Evolutionary conservation across 92 coral and sea anemone genomes (phyloP), one percentile per base, ranked within the genome.

Genomic region (Paramuricea clavata): DNA sequence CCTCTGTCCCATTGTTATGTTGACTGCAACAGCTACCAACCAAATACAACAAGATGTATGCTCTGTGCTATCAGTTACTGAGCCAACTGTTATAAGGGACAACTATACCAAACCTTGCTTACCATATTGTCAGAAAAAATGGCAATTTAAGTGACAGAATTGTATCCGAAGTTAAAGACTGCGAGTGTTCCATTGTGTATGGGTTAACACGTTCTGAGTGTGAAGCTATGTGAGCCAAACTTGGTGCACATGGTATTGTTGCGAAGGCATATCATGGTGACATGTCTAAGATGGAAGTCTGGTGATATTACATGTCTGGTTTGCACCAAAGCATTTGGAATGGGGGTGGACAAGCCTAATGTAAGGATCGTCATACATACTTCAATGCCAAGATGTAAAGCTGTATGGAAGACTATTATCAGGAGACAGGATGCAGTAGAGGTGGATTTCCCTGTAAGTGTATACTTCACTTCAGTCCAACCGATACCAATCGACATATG

Each of bases 281-380:
- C 0, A 28, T 87, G 73, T 49, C 69, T 13, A 64, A 82, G 70
- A 54, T 82, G 91, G 88, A 72, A 52, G 26, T 33, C 74, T 39
- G 83, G 78, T 27, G 13, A 9, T 30, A 26, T 88, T 3, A 64
- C 69, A 12, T 71, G 83, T 43, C 16, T 88, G 8, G 83, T 82
- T 17, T 85, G 82, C 59, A 88, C 91, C 2, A 57, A 27, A 47
- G 91, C 91, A 0, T 82, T 82, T 88, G 87, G 91, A 0, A 30
- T 88, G 49, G 88, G 88, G 5, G 75, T 88, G 1, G 74, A 88
- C 50, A 83, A 88, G 32, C 50, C 82, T 2, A 13, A 88, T 74
- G 86, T 83, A 4, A 57, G 88, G 32, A 31, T 74, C 3, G 83
- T 88, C 3, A 69, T 85, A 11, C 89, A 85, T 47, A 35, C 1